Evolutionary conservation across 2,113 vertebrate genomes (phyloP).

Genomic region (Mirounga angustirostris): DNA sequence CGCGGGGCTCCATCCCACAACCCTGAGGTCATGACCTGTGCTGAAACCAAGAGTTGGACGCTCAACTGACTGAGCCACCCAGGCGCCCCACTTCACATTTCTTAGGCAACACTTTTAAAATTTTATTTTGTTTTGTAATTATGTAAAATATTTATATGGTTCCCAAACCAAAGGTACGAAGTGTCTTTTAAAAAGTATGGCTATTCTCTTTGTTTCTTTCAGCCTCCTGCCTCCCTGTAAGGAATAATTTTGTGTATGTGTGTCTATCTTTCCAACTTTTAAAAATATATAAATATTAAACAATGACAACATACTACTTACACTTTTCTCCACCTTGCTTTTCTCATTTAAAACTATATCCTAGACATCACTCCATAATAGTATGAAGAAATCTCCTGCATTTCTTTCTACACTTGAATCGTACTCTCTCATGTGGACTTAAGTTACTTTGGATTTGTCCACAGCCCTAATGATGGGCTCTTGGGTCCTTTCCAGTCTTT

Average conservation of each 20-base stretch:
- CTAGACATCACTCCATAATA: neutral
- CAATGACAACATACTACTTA: neutral
- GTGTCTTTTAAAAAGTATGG: neutral
- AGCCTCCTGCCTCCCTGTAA: neutral
- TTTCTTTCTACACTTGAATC: neutral
- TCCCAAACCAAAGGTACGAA: neutral
- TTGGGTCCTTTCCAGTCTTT: neutral
- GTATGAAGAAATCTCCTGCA: neutral
- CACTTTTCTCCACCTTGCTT: neutral
- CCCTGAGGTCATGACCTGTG: neutral
- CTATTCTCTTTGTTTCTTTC: slow-evolving; percentile 17
- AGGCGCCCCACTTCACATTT: neutral
- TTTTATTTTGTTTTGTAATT: slow-evolving; percentile 17
- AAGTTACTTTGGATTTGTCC: neutral
- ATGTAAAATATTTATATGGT: neutral
- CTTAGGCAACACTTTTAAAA: slow-evolving; percentile 7
- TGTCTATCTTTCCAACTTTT: neutral
- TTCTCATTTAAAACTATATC: neutral
- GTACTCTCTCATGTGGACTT: neutral
- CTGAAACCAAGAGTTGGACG: neutral
- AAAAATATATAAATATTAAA: neutral
- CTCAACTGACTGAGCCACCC: neutral
- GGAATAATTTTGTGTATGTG: neutral
- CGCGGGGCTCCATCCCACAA: neutral
- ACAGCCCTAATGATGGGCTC: neutral